Percentiles rank a stretch among this genome's conserved stretches.
Evolutionary conservation across 2,113 vertebrate species (phyloP).

Genomic region (Alligator sinensis): DNA sequence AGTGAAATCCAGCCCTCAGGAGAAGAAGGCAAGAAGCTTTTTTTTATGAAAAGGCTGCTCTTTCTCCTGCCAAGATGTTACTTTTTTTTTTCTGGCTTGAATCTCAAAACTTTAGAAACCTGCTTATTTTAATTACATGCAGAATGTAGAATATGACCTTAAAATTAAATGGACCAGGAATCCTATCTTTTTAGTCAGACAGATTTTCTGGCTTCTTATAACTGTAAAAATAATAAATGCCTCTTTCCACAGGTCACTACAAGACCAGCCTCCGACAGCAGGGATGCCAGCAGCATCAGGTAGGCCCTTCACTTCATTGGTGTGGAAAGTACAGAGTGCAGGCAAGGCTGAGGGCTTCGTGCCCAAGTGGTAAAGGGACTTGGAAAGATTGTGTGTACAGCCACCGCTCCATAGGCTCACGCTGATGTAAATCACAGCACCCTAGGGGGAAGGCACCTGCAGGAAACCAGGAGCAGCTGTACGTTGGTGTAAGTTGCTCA

Average conservation of each 20-base stretch:
- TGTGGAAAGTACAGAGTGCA: neutral
- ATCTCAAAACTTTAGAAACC: neutral
- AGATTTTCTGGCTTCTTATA: neutral
- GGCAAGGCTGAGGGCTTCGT: neutral
- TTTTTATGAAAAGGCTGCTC: neutral
- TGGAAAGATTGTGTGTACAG: neutral
- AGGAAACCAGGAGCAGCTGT: neutral
- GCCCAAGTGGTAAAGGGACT: neutral
- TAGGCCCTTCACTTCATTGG: constrained; percentile 30
- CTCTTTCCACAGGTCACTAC: constrained; percentile 44
- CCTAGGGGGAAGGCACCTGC: no score
- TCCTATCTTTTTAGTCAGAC: neutral
- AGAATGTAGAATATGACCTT: neutral
- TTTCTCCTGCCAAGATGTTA: neutral
- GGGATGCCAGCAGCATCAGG: constrained; percentile 54
- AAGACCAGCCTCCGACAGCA: constrained; percentile 8
- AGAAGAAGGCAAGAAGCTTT: constrained; percentile 53
- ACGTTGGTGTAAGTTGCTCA: neutral
- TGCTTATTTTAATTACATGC: neutral
- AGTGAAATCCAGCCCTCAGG: neutral
- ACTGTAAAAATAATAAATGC: constrained; percentile 1
- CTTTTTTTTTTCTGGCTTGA: neutral
- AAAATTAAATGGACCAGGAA: neutral
- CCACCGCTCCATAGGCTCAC: no score
- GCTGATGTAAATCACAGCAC: no score